A percentile compares a stretch with the other conserved stretches of the same genome.
Evolutionary conservation across 2,888 invertebrate genomes (phyloP).

Genomic region (Spodoptera littoralis): DNA sequence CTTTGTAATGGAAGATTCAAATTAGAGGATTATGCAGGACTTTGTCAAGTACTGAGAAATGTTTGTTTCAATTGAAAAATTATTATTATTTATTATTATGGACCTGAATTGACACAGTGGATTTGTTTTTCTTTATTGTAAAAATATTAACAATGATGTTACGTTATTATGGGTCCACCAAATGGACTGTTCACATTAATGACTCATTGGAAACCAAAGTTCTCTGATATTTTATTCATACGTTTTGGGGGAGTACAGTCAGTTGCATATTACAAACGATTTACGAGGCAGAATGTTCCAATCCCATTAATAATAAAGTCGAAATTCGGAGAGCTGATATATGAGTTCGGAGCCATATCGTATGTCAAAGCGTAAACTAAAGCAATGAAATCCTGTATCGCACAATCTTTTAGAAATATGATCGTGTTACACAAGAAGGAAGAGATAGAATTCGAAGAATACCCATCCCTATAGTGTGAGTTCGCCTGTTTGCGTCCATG

Average conservation of each 20-base stretch:
- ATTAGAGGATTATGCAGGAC: slow-evolving; percentile 26
- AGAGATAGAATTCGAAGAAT: slow-evolving; percentile 6
- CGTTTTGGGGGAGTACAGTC: neutral
- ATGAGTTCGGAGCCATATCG: slow-evolving; percentile 3
- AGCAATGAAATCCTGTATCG: neutral
- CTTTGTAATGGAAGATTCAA: slow-evolving; percentile 47
- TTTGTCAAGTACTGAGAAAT: slow-evolving; percentile 14
- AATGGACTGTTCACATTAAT: slow-evolving; percentile 4
- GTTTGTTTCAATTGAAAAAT: slow-evolving; percentile 15
- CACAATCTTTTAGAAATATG: slow-evolving; percentile 8
- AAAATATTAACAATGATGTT: too few species aligned
- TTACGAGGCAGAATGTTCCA: slow-evolving; percentile 13
- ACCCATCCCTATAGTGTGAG: neutral
- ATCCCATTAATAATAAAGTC: slow-evolving; percentile 29
- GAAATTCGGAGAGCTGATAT: slow-evolving; percentile 15
- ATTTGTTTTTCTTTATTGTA: too few species aligned
- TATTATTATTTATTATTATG: neutral
- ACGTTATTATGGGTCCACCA: too few species aligned
- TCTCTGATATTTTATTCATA: slow-evolving; percentile 11
- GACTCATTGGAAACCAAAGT: slow-evolving; percentile 2
- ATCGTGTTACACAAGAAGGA: slow-evolving; percentile 5
- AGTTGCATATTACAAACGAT: slow-evolving; percentile 15
- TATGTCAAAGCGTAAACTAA: slow-evolving; percentile 10
- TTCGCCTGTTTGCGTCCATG: too few species aligned
- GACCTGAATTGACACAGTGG: too few species aligned